These are phyloP conservation scores for Scarus forsteni DNA, from an alignment of 2,797 vertebrate genomes.

Conservation along the genomic window DNA sequence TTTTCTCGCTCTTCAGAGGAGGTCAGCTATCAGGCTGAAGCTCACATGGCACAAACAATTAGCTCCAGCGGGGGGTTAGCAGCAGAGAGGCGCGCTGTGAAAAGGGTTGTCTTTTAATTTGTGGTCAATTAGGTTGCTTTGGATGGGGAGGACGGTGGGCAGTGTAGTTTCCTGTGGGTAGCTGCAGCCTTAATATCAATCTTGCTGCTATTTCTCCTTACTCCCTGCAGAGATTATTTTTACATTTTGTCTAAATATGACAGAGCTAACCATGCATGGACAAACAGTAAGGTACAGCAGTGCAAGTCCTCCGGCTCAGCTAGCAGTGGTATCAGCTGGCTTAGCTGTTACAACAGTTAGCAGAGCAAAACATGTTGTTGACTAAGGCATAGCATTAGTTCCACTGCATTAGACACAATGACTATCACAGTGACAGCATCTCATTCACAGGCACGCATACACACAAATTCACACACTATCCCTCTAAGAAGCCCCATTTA, in stretches of 20 bases:
- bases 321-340: slow-evolving; percentile 64
- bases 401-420: slow-evolving; percentile 80
- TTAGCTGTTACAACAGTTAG: slow-evolving; percentile 76
- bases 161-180: slow-evolving; percentile 29
- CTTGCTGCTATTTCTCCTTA: slow-evolving; percentile 7
- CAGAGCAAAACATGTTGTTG: slow-evolving; percentile 80
- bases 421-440: slow-evolving; percentile 77
- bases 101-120: slow-evolving; percentile 45
- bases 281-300: slow-evolving; percentile 44
- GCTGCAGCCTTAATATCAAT: neutral
- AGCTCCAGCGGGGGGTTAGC: slow-evolving; percentile 23
- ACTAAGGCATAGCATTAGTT: slow-evolving; percentile 79
- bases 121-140: slow-evolving; percentile 47
- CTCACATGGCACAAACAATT: slow-evolving; percentile 51
- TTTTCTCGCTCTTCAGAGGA: slow-evolving; percentile 35
- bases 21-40: slow-evolving; percentile 48
- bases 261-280: slow-evolving; percentile 53
- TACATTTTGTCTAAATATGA: slow-evolving; percentile 23
- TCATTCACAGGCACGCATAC: slow-evolving; percentile 52
- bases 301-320: slow-evolving; percentile 59
- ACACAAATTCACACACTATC: slow-evolving; percentile 17
- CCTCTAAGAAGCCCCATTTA: slow-evolving; percentile 54
- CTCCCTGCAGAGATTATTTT: slow-evolving; percentile 10
- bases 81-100: slow-evolving; percentile 8
- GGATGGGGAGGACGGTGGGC: slow-evolving; percentile 24